Conservation (phyloP, 1,140 invertebrate species). For the Coptotermes formosanus region DNA sequence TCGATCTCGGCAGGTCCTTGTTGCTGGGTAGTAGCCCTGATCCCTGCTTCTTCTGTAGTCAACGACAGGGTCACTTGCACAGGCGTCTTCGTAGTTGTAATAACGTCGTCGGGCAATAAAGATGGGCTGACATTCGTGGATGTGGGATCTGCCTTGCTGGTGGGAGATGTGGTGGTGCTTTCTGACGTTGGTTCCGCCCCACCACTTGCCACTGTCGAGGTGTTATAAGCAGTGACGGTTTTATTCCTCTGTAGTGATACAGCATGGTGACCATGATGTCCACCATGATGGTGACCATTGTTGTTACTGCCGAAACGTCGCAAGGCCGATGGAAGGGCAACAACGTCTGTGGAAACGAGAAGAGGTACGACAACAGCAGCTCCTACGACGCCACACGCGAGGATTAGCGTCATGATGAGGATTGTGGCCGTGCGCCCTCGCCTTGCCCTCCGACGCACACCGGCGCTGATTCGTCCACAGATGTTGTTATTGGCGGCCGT, state of each 20-base stretch:
- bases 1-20: constrained; percentile 28
- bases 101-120: neutral
- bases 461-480: neutral
- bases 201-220: constrained; percentile 38
- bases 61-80: neutral
- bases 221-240: constrained; percentile 47
- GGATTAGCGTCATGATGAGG: constrained; percentile 24
- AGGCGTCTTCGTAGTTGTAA: neutral
- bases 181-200: constrained; percentile 31
- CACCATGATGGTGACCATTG: neutral
- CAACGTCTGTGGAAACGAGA: constrained; percentile 18
- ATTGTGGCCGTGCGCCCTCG: neutral
- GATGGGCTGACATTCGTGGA: neutral
- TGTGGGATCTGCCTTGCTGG: neutral
- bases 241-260: constrained; percentile 41
- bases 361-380: constrained; percentile 24
- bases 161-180: neutral
- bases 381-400: constrained; percentile 24
- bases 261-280: constrained; percentile 45
- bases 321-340: neutral
- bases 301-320: neutral
- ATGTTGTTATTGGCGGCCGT: neutral
- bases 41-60: neutral
- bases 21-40: too few species aligned
- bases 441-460: neutral